Base-by-base conservation (phyloP, 2,797 vertebrate species). In the Chaetodon trifasciatus region DNA sequence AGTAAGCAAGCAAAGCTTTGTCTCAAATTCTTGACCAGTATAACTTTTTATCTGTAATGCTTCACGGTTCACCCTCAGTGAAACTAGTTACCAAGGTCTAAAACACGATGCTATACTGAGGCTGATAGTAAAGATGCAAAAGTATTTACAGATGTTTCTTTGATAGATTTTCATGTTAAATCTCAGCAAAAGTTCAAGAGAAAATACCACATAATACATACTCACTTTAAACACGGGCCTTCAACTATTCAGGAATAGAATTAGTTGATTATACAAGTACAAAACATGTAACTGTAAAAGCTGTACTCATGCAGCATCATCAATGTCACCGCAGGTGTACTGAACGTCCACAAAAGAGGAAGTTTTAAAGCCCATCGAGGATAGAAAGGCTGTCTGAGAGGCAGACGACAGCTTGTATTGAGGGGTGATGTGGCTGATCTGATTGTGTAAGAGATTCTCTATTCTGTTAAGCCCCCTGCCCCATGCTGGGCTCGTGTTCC, bases 321-420 rank as follows among this genome's bases (percentile, higher is more conserved):
- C 10, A 52, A 13, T 16, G 8, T 49, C 13, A 32, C 46, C 0
- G 5, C 42, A 74, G 16, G 17, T 76, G 19, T 16, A 28, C 16
- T 55, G 16, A 73, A 46, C 1, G 1, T 39, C 49, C 46, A n/a
- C 8, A 17, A 37, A 9, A 32, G 39, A 63, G 74, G 79, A n/a
- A 37, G 55, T 46, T 82, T 61, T 56, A 8, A 53, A 50, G 21
- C 28, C 23, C 12, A 0, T 17, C 2, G 39, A 76, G 62, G 67
- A 46, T 81, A 72, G 74, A 74, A 67, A 76, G 52, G 83, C 70
- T 66, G 82, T 87, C 86, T 87, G 77, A 46, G 53, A 56, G 84
- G 86, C 90, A 95, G 94, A 95, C 94, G 65, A 90, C 93, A 94
- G 93, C 92, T 94, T 94, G 94, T 42, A 21, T 61, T 39, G 77